Evolutionary conservation across 2,113 vertebrate genomes (phyloP).

Genomic region (Colius striatus): DNA sequence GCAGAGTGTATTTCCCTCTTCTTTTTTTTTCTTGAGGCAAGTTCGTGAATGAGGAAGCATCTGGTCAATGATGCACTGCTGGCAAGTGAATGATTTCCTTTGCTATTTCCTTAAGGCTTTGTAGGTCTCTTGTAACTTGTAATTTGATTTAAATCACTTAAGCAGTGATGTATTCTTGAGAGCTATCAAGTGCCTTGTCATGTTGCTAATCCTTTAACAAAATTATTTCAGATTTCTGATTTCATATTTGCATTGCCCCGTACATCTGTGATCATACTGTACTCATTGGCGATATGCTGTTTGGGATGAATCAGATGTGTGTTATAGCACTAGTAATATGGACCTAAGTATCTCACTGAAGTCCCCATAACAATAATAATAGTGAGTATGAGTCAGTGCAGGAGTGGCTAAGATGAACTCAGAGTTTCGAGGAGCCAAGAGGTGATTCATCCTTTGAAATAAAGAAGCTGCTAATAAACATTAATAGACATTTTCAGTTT

Average conservation of each 20-base stretch:
- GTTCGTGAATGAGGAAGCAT: background rate
- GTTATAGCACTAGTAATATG: background rate
- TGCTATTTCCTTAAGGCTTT: background rate
- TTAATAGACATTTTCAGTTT: slow-evolving; percentile 16
- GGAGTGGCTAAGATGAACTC: slow-evolving; percentile 63
- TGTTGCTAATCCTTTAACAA: background rate
- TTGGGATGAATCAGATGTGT: background rate
- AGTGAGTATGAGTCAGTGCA: slow-evolving; percentile 42
- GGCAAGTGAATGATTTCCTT: background rate
- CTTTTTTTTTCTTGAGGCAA: background rate
- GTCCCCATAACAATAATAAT: slow-evolving; percentile 5
- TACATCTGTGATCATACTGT: background rate
- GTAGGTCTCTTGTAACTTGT: background rate
- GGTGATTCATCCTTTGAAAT: slow-evolving; percentile 56
- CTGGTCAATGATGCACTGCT: background rate
- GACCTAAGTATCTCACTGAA: background rate
- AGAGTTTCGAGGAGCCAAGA: slow-evolving; percentile 56
- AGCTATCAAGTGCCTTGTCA: background rate
- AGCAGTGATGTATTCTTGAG: background rate
- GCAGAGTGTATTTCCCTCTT: background rate
- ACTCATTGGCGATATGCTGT: background rate
- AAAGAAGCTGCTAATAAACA: slow-evolving; percentile 38
- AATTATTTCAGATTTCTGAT: background rate
- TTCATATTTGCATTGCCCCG: background rate
- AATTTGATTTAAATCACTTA: background rate